Conservation (phyloP, 2,797 vertebrate genomes). For the Distichodus sexfasciatus region DNA sequence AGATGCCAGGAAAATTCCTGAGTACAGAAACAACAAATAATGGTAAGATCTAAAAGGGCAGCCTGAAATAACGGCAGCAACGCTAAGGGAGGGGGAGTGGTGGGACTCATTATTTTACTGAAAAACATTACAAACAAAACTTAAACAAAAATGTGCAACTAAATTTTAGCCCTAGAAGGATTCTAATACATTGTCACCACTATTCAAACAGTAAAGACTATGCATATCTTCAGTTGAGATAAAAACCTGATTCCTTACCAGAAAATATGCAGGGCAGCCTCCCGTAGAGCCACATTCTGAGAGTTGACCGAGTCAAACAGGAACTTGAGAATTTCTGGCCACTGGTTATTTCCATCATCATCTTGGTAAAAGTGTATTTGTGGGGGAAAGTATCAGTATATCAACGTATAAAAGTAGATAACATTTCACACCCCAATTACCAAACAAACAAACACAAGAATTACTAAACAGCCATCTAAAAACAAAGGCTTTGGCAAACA, state of each 20-base stretch:
- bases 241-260: conserved; percentile 79
- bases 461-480: too few relatives aligned
- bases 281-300: conserved; percentile 84
- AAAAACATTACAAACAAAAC: neutral
- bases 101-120: too few relatives aligned
- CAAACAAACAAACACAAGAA: too few relatives aligned
- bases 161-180: too few relatives aligned
- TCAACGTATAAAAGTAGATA: too few relatives aligned
- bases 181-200: too few relatives aligned
- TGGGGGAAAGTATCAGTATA: too few relatives aligned
- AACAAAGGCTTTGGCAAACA: too few relatives aligned
- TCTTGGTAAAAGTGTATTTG: conserved; percentile 66
- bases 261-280: conserved; percentile 96
- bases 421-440: too few relatives aligned
- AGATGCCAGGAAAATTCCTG: conserved; percentile 99
- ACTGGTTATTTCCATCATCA: conserved; percentile 96
- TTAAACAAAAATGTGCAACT: too few relatives aligned
- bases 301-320: conserved; percentile 97
- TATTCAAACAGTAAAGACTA: neutral
- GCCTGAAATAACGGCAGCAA: too few relatives aligned
- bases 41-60: neutral
- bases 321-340: conserved; percentile 96
- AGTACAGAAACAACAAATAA: neutral
- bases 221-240: neutral
- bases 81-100: too few relatives aligned